Evolutionary conservation across 1,140 invertebrate species (phyloP), one percentile per base, ranked within the genome.

Genomic region (Sitobion miscanthi): DNA sequence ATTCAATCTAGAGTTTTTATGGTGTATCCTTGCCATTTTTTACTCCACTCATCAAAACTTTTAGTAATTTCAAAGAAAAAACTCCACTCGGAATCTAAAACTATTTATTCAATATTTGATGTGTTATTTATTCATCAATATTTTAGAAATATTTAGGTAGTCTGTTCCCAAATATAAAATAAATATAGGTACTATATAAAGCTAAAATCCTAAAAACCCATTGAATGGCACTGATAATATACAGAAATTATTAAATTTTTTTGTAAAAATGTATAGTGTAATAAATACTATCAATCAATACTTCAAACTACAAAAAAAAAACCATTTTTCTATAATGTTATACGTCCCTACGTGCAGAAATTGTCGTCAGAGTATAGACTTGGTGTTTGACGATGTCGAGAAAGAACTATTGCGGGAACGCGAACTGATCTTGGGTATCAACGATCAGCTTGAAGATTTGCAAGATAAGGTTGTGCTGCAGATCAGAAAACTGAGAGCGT

Each of bases 381-480:
- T 93, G 77, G 91, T 93, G 35, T 93, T 93, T 38, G 91, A 93
- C 20, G 82, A 93, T 9, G 82, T 93, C 4, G 91, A 93, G 25
- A 93, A 54, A 30, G 91, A 93, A 85, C 91, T 93, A 8, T 93
- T 93, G n/a, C 49, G 82, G 38, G 91, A 93, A 93, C 91, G 91
- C 1, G 35, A 85, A 57, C 23, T 93, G 11, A 93, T 93, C 52
- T 49, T 45, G 9, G 91, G 91, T 0, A 57, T 93, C 20, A 93
- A 93, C 21, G 82, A 86, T 20, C 82, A 85, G 0, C 82, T 93
- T 11, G 82, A 86, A 86, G 91, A 86, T 30, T 57, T 93, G 20
- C 21, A 86, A 47, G 91, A 93, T 3, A 93, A 93, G n/a, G 91
- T 93, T 9, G 35, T 86, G 3, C 23, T 93, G 38, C 91, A 93